Evolutionary conservation across 2,113 vertebrate genomes (phyloP).

Genomic region (Rhegmatorhina hoffmannsi): DNA sequence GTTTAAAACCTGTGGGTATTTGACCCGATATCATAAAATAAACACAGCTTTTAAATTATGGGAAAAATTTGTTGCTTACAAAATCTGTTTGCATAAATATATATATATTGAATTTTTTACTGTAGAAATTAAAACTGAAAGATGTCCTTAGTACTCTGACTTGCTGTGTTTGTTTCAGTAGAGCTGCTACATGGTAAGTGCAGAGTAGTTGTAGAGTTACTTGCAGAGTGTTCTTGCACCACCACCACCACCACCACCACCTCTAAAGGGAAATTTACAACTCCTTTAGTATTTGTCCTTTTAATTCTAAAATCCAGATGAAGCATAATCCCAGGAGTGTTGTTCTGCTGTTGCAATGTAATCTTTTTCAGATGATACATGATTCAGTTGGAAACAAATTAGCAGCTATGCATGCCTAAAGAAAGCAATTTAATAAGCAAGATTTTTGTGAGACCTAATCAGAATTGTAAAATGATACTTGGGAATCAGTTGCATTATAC

Average conservation of each 20-base stretch:
- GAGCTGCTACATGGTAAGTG: not conserved
- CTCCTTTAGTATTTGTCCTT: constrained; percentile 34
- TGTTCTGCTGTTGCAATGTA: constrained; percentile 40
- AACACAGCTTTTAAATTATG: not conserved
- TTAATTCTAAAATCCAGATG: constrained; percentile 67
- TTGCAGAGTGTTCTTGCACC: not conserved
- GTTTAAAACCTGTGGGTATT: not conserved
- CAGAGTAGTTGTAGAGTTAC: not conserved
- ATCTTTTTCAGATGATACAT: constrained; percentile 72
- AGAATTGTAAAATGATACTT: constrained; percentile 71
- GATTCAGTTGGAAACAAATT: constrained; percentile 77
- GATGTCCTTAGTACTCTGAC: not conserved
- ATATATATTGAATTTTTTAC: not conserved
- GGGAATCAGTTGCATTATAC: constrained; percentile 59
- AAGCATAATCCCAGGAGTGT: constrained; percentile 58
- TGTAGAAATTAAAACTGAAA: not conserved
- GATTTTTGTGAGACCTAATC: constrained; percentile 73
- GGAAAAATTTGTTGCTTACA: not conserved
- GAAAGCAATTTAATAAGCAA: constrained; percentile 79
- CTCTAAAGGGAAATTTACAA: constrained; percentile 42
- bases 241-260: not conserved
- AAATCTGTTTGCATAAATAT: not conserved
- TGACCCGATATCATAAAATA: not conserved
- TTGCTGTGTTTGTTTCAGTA: not conserved
- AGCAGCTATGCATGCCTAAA: constrained; percentile 72